A percentile compares a stretch with the other conserved stretches of the same genome.
phyloP scores from a whole-genome alignment of 2,113 vertebrate species.

The Prunella himalayana region DNA sequence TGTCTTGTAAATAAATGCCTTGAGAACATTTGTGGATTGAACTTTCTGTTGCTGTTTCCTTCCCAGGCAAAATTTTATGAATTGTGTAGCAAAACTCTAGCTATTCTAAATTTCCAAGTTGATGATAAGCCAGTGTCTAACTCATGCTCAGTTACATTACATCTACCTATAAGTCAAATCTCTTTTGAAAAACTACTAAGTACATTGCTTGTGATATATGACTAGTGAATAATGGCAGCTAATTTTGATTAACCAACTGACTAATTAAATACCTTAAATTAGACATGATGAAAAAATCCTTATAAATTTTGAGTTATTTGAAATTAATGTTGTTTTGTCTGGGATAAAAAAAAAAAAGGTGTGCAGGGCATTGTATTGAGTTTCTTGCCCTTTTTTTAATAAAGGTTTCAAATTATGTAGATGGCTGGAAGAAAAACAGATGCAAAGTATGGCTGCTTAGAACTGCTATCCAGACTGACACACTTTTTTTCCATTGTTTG shows the following conservation, averaged over 20 bases:
- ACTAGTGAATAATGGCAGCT: not conserved
- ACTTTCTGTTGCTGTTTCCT: not conserved
- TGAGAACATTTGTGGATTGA: not conserved
- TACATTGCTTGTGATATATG: not conserved
- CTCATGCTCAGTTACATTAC: not conserved
- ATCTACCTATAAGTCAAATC: not conserved
- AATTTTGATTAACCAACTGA: not conserved
- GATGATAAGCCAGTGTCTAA: not conserved
- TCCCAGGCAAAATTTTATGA: not conserved
- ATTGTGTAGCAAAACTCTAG: not conserved
- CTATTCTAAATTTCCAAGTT: not conserved
- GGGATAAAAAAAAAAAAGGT: not conserved
- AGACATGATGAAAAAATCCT: not conserved
- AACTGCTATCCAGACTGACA: not conserved
- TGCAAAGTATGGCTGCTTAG: not conserved
- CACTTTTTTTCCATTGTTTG: not conserved
- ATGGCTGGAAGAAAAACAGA: not conserved
- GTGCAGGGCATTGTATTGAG: not conserved
- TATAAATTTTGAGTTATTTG: not conserved
- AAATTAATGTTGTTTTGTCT: not conserved
- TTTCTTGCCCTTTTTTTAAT: not conserved
- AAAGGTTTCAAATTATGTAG: not conserved
- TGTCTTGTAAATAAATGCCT: conserved; percentile 59
- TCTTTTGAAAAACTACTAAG: not conserved
- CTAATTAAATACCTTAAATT: not conserved